These are phyloP conservation scores for Mechanitis mazaeus DNA, from an alignment of 2,888 invertebrate genomes.

Conservation along the genomic window DNA sequence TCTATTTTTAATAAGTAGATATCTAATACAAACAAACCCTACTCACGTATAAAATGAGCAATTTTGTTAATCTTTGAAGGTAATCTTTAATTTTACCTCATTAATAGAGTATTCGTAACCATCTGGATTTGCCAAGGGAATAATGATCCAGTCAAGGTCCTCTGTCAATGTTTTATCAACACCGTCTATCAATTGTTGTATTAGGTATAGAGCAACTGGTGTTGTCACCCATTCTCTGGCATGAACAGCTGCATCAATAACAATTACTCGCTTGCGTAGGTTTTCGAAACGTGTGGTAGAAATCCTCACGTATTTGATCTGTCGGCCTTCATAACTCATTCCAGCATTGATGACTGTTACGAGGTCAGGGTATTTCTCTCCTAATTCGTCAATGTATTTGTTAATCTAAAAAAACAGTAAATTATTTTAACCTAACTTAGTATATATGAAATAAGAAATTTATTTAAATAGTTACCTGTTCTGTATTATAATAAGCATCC, in stretches of 20 bases:
- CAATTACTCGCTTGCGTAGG: conserved; percentile 72
- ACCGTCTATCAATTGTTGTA: conserved; percentile 79
- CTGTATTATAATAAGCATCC: conserved; percentile 50
- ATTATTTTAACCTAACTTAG: neutral
- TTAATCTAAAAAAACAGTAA: conserved; percentile 61
- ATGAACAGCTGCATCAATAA: conserved; percentile 79
- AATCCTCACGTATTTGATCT: conserved; percentile 77
- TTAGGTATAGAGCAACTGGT: conserved; percentile 80
- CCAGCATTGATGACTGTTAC: conserved; percentile 76
- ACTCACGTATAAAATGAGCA: conserved; percentile 19
- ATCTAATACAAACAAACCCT: conserved; percentile 6
- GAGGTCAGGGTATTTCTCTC: conserved; percentile 60
- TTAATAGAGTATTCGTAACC: conserved; percentile 82
- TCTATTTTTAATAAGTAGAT: conserved; percentile 1
- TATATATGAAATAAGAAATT: neutral
- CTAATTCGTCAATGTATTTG: conserved; percentile 61
- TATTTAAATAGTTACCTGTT: conserved; percentile 17
- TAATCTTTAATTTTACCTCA: conserved; percentile 48
- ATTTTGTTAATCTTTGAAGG: conserved; percentile 19
- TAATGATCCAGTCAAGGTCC: conserved; percentile 80
- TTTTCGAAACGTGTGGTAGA: conserved; percentile 69
- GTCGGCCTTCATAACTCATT: conserved; percentile 76
- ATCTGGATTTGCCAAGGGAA: conserved; percentile 83
- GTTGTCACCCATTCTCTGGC: conserved; percentile 86
- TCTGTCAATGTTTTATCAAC: conserved; percentile 68